Percentiles rank a stretch among this genome's conserved stretches.
These are phyloP conservation scores for Drosophila setosimentum DNA, from an alignment of 2,888 invertebrate species.

Conservation along the genomic window DNA sequence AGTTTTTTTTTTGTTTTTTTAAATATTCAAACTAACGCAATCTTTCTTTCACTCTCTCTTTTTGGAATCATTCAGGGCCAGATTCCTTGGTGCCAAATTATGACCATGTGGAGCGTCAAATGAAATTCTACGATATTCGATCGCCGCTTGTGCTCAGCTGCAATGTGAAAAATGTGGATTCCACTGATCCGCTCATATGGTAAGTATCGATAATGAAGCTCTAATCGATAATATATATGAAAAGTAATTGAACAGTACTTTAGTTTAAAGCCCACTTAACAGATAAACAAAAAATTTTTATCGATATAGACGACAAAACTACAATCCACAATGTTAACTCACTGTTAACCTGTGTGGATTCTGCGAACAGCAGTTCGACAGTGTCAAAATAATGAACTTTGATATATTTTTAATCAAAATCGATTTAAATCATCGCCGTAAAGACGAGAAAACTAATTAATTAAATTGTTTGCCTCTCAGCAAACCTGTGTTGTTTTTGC, in stretches of 20 bases:
- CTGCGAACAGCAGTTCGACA: neutral
- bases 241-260: neutral
- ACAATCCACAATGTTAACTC: neutral
- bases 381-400: neutral
- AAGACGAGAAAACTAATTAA: neutral
- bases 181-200: slow-evolving; percentile 62
- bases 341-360: neutral
- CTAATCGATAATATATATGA: neutral
- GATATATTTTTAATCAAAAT: neutral
- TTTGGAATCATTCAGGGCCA: slow-evolving; percentile 66
- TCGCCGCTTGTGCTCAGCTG: slow-evolving; percentile 83
- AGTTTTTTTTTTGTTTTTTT: slow-evolving; percentile 4
- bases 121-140: slow-evolving; percentile 84
- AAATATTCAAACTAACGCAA: slow-evolving; percentile 36
- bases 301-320: neutral
- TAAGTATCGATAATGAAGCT: slow-evolving; percentile 32
- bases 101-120: slow-evolving; percentile 79
- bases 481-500: neutral
- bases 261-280: neutral
- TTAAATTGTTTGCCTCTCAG: neutral
- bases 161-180: slow-evolving; percentile 73
- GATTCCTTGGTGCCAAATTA: slow-evolving; percentile 84
- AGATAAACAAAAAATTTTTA: neutral
- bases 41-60: slow-evolving; percentile 19
- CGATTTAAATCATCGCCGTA: neutral